Base-by-base conservation (phyloP, 2,113 vertebrate genomes). In the Cnemophilus loriae region DNA sequence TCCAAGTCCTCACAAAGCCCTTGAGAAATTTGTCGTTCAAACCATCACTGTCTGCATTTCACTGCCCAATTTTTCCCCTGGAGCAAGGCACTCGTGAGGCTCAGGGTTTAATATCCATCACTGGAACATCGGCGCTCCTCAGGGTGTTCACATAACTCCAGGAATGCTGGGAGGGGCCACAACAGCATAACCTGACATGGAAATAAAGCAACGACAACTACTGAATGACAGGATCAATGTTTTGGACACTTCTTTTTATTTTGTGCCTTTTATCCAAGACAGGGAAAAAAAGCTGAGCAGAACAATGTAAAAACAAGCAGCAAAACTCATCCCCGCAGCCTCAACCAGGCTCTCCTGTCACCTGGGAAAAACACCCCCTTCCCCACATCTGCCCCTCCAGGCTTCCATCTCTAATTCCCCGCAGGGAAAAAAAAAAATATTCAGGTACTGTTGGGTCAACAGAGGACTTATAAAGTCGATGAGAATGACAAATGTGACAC, bases 401-500 rank as follows among this genome's bases (percentile, higher is more conserved):
- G 28, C 35, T 86, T 95, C 90, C 67, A 32, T 67, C 35, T 64
- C 26, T 70, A 65, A 89, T 70, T 87, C 82, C 60, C 65, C 68
- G 60, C 2, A 5, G 49, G 37, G 74, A 27, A 89, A 82, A 86
- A 89, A 82, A 86, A 80, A 92, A 60, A n/a, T 61, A 77, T 88
- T 63, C 90, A 92, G 93, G 85, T 96, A 80, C 68, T 86, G 85
- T 84, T 96, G 90, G 79, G 56, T 90, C 92, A 96, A 81, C 71
- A 90, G 2, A 95, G 61, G 80, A 70, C 76, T 93, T 75, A 75
- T 20, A 57, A 81, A 83, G 60, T 86, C 83, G 67, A 93, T 87
- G 93, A 32, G 94, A 78, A 90, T 94, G 96, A 94, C 88, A 93
- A 85, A 96, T 92, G 95, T 78, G 96, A 78, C 85, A 32, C 84